Evolutionary conservation across 2,113 vertebrate species (phyloP).

Genomic region (Enhydra lutris): DNA sequence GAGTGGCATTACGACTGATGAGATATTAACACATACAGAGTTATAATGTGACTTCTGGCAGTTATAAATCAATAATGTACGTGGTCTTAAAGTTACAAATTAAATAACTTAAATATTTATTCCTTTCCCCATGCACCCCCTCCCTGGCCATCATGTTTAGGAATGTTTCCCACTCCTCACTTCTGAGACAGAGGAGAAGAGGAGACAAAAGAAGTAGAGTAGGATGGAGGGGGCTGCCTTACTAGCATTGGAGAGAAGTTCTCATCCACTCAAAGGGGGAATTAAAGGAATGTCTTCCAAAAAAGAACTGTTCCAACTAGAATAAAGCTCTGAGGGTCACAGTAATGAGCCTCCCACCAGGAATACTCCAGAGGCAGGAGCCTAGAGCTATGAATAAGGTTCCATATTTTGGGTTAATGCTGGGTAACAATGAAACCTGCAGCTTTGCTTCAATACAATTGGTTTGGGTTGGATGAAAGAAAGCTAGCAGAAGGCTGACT

Average conservation of each 20-base stretch:
- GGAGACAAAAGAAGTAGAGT: not conserved
- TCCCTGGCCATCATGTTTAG: not conserved
- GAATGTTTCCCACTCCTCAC: not conserved
- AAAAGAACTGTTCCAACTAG: not conserved
- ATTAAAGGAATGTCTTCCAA: not conserved
- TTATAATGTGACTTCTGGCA: not conserved
- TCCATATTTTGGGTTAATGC: not conserved
- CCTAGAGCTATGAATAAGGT: not conserved
- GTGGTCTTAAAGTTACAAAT: not conserved
- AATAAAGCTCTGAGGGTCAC: not conserved
- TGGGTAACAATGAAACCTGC: not conserved
- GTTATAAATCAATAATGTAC: not conserved
- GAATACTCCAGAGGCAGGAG: not conserved
- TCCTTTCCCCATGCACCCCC: not conserved
- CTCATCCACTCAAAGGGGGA: not conserved
- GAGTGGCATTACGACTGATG: not conserved
- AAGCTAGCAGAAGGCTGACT: not conserved
- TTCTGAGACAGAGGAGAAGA: not conserved
- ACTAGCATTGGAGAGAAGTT: not conserved
- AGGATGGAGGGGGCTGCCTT: not conserved
- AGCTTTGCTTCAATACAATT: not conserved
- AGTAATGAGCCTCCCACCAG: not conserved
- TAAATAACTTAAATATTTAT: not conserved
- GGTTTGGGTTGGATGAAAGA: constrained; percentile 1
- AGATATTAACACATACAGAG: not conserved